Percentiles rank a stretch among this genome's conserved stretches.
phyloP scores from a whole-genome alignment of 2,888 invertebrate species.

The Acleris cristana region DNA sequence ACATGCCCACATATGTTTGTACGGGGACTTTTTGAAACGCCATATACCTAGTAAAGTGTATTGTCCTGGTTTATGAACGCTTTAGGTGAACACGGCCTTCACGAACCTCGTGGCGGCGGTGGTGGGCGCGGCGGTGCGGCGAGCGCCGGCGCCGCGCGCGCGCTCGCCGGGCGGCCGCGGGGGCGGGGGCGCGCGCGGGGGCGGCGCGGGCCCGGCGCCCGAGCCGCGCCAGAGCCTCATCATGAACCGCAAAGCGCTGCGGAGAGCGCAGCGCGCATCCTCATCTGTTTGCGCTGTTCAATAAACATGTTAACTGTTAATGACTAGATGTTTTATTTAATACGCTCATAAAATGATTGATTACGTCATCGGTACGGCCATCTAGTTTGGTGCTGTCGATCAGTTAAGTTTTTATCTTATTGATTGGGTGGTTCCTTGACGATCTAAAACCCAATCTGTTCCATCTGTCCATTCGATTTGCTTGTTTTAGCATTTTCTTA shows the following conservation, averaged over 20 bases:
- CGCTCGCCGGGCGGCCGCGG: slow-evolving; percentile 40
- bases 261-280: slow-evolving; percentile 66
- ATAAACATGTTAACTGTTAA: slow-evolving; percentile 51
- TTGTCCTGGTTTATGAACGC: slow-evolving; percentile 1
- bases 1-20: too few relatives aligned
- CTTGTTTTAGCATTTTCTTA: too few relatives aligned
- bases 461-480: too few relatives aligned
- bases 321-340: slow-evolving; percentile 3
- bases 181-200: too few relatives aligned
- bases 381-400: not conserved
- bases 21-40: too few relatives aligned
- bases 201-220: slow-evolving; percentile 38
- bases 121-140: slow-evolving; percentile 56
- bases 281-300: slow-evolving; percentile 83
- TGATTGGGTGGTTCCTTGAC: not conserved
- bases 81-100: slow-evolving; percentile 86
- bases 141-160: slow-evolving; percentile 45
- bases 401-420: not conserved
- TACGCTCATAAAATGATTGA: slow-evolving; percentile 10
- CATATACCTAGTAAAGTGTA: too few relatives aligned
- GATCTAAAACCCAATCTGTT: too few relatives aligned
- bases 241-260: slow-evolving; percentile 72
- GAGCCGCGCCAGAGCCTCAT: slow-evolving; percentile 63
- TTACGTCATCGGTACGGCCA: not conserved
- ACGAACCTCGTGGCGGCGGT: slow-evolving; percentile 85